Percentiles rank a stretch among this genome's conserved stretches.
These are phyloP conservation scores for Eublepharis macularius DNA, from an alignment of 2,113 vertebrate genomes.

Conservation along the genomic window DNA sequence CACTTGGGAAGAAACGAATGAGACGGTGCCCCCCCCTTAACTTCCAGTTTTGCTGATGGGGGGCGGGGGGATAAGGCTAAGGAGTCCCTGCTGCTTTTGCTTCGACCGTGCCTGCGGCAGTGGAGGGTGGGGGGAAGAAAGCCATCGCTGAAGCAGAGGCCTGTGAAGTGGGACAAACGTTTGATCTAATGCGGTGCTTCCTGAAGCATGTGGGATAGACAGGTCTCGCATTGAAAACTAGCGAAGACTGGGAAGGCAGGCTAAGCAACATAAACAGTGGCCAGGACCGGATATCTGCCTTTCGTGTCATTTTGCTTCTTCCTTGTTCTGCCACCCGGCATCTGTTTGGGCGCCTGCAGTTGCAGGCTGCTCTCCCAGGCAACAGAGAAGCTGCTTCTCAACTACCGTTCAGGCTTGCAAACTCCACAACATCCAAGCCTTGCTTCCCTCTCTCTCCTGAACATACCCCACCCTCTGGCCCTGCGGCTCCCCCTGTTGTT, in stretches of 20 bases:
- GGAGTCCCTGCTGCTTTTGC: slow-evolving; percentile 16
- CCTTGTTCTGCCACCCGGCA: slow-evolving; percentile 21
- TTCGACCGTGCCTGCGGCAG: not conserved
- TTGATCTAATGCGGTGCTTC: slow-evolving; percentile 27
- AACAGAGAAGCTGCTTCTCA: not conserved
- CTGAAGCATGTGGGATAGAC: not conserved
- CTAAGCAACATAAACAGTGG: not conserved
- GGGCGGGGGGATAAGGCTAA: not conserved
- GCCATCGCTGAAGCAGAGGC: not conserved
- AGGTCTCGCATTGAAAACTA: not conserved
- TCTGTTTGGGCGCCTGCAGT: slow-evolving; percentile 24
- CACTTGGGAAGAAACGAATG: too few relatives aligned
- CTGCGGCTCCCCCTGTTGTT: not conserved
- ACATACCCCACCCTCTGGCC: not conserved
- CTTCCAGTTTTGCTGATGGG: not conserved
- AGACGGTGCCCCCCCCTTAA: not conserved
- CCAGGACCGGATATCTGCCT: slow-evolving; percentile 2
- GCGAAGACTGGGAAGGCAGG: accelerated
- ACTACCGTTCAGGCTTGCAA: not conserved
- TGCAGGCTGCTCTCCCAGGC: slow-evolving; percentile 26
- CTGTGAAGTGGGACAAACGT: not conserved
- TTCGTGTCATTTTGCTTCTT: too few relatives aligned
- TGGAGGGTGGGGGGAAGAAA: not conserved
- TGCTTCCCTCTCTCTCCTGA: too few relatives aligned
- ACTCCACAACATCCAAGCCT: too few relatives aligned